Base-by-base conservation (phyloP, 2,113 vertebrate species). In the Oenanthe oenanthe region DNA sequence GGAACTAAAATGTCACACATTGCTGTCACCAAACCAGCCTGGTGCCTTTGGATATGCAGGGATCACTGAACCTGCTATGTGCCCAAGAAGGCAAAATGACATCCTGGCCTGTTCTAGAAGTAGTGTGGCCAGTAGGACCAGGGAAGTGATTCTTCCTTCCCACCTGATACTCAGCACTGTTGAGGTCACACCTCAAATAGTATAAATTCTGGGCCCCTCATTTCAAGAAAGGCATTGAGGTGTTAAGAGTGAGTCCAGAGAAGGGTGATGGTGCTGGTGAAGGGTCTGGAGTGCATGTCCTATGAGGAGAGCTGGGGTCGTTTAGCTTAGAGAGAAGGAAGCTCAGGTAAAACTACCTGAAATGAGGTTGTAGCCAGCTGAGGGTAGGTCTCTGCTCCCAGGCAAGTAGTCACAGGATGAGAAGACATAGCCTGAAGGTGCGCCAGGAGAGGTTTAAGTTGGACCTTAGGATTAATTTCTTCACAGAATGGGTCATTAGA, bases 181-280 rank as follows among this genome's bases (percentile, higher is more conserved):
- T 58, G 43, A 73, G 54, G 32, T 38, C 17, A 51, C 53, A 58
- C 20, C 13, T 58, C 21, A 29, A 50, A 17, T 57, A 65, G 17
- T 57, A 15, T 50, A 17, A 34, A 13, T 65, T 80, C 85, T 80
- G 66, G 34, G 36, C 32, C 17, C 31, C 32, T 80, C 12, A 72
- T 42, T 72, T 80, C 32, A 43, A 32, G 21, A 88, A 72, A 43
- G 22, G 43, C 26, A 24, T 17, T 72, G 58, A 58, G 43, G 21
- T 65, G 76, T 50, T 67, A 34, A 26, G 12, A 43, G 50, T 26
- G 38, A 80, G 60, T 73, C 36, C 32, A 45, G 26, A 65, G 58
- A 65, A 65, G 32, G 36, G 36, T 51, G 65, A 0, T 0, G 1
- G 53, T 57, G 32, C 43, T 73, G 51, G 4, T 66, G 28, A 38